Evolutionary conservation across 1,140 invertebrate genomes (phyloP).

Genomic region (Helicoverpa zea): DNA sequence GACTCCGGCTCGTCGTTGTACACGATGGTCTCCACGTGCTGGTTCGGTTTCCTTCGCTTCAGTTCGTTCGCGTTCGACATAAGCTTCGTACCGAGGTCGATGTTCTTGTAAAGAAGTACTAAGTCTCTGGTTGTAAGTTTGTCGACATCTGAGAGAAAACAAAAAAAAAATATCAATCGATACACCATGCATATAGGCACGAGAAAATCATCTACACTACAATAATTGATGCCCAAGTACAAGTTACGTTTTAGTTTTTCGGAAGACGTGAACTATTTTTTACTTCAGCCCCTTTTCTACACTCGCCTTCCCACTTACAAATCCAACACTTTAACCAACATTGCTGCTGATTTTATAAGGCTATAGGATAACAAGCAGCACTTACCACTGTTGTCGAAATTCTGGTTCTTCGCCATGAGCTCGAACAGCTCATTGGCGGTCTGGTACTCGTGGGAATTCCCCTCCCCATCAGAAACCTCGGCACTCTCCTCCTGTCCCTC

Average conservation of each 20-base stretch:
- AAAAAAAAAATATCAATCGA: too few species aligned
- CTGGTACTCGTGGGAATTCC: conserved; percentile 60
- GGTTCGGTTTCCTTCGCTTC: conserved; percentile 65
- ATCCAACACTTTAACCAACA: too few species aligned
- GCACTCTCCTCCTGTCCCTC: conserved; percentile 37
- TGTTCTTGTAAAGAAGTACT: conserved; percentile 78
- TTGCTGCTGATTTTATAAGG: too few species aligned
- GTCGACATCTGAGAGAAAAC: conserved; percentile 57
- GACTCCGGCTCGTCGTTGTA: conserved; percentile 74
- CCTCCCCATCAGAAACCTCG: neutral
- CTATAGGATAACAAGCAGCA: neutral
- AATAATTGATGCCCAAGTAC: too few species aligned
- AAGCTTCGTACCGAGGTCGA: conserved; percentile 68
- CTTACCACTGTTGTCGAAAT: conserved; percentile 59
- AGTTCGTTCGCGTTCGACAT: conserved; percentile 55
- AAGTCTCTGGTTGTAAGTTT: conserved; percentile 68
- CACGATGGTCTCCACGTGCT: conserved; percentile 76
- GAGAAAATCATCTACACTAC: too few species aligned
- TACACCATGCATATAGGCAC: too few species aligned
- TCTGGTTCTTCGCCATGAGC: conserved; percentile 64
- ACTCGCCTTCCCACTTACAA: too few species aligned
- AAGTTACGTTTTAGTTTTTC: too few species aligned
- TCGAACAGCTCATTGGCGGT: conserved; percentile 72
- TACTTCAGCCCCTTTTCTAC: too few species aligned
- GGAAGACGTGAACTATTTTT: too few species aligned